Percentiles rank a stretch among this genome's conserved stretches.
Conservation (phyloP, 2,888 invertebrate genomes). For the Steinernema scapterisci region DNA sequence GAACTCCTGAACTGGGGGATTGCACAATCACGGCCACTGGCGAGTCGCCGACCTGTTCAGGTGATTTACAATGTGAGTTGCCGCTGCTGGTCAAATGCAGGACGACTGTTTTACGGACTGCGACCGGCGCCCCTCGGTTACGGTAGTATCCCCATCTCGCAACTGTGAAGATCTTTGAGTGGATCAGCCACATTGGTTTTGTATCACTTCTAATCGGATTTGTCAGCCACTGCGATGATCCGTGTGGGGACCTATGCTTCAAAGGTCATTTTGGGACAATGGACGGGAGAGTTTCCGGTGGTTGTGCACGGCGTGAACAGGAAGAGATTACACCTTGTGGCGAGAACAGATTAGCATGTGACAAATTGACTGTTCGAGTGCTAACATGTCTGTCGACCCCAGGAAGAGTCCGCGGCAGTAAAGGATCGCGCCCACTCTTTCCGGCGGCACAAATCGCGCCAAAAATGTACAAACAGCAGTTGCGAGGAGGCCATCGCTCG, state of each 20-base stretch:
- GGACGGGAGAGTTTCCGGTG: slow-evolving; percentile 2
- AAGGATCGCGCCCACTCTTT: neutral
- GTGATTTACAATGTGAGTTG: slow-evolving; percentile 5
- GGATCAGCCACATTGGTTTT: neutral
- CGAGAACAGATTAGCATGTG: neutral
- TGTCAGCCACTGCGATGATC: neutral
- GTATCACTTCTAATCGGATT: neutral
- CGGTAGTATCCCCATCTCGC: neutral
- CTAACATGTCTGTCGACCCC: slow-evolving; percentile 4
- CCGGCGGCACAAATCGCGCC: neutral
- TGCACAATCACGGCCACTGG: slow-evolving; percentile 8
- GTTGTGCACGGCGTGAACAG: neutral
- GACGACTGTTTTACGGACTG: slow-evolving; percentile 23
- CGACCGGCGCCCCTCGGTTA: neutral
- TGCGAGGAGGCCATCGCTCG: neutral
- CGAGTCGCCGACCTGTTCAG: slow-evolving; percentile 13
- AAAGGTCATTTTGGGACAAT: slow-evolving; percentile 23
- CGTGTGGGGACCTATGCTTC: neutral
- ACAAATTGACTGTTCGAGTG: neutral
- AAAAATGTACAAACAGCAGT: slow-evolving; percentile 21
- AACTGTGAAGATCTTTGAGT: neutral
- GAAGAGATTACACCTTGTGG: no score
- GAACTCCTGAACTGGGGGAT: neutral
- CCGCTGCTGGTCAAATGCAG: neutral
- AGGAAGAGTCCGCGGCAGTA: neutral